Conservation (phyloP, 2,888 invertebrate species). For the Zonitis immaculata region DNA sequence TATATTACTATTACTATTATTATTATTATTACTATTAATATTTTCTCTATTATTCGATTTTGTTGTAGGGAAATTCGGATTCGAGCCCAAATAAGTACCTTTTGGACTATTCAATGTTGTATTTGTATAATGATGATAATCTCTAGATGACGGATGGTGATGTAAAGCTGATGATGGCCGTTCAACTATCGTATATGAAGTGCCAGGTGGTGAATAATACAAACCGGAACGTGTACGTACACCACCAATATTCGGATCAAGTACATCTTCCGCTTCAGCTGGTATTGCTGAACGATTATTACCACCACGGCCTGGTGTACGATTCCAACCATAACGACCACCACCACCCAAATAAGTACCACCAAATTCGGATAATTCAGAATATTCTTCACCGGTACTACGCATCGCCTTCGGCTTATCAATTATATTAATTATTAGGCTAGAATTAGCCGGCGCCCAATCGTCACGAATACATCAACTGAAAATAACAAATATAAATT, state of each 20-base stretch:
- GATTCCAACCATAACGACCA: slow-evolving; percentile 29
- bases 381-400: slow-evolving; percentile 44
- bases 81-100: slow-evolving; percentile 65
- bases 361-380: slow-evolving; percentile 49
- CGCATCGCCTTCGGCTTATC: slow-evolving; percentile 37
- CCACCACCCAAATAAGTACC: slow-evolving; percentile 42
- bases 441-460: slow-evolving; percentile 35
- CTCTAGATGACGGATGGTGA: slow-evolving; percentile 50
- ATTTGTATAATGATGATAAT: slow-evolving; percentile 50
- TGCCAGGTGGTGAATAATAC: slow-evolving; percentile 85
- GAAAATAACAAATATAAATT: slow-evolving; percentile 24
- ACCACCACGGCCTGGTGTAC: slow-evolving; percentile 55
- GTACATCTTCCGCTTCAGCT: slow-evolving; percentile 57
- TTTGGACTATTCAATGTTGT: slow-evolving; percentile 44
- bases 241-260: slow-evolving; percentile 50
- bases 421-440: too few relatives aligned
- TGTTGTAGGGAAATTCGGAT: slow-evolving; percentile 51
- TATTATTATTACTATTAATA: slow-evolving; percentile 45
- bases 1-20: slow-evolving; percentile 52
- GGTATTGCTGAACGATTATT: slow-evolving; percentile 47
- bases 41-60: slow-evolving; percentile 39
- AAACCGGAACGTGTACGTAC: slow-evolving; percentile 62
- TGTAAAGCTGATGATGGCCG: slow-evolving; percentile 63
- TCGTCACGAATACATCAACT: slow-evolving; percentile 47
- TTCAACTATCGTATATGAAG: slow-evolving; percentile 84